phyloP scores from a whole-genome alignment of 2,113 vertebrate species.

The Axis porcinus region DNA sequence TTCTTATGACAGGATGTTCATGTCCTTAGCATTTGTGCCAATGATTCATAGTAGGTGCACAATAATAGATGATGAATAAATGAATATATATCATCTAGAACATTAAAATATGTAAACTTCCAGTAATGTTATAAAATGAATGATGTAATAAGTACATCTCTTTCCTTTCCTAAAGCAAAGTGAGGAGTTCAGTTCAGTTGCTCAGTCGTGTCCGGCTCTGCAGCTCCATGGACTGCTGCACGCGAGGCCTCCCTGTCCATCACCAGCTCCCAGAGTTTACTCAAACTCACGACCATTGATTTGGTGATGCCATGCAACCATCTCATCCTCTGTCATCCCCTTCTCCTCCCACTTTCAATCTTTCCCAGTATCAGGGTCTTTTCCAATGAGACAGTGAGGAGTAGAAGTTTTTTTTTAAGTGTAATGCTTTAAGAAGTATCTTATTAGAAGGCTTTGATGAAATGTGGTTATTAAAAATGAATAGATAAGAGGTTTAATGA shows the following conservation, averaged over 20 bases:
- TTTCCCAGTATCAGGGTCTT: background rate
- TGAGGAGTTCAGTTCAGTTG: background rate
- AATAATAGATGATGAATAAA: background rate
- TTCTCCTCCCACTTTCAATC: background rate
- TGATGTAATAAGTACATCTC: background rate
- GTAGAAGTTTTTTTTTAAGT: background rate
- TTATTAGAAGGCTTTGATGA: background rate
- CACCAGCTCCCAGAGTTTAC: background rate
- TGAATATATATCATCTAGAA: background rate
- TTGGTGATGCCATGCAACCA: background rate
- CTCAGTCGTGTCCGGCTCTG: background rate
- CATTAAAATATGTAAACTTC: background rate
- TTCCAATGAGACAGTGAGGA: background rate
- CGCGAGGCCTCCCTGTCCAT: background rate
- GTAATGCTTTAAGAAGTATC: background rate
- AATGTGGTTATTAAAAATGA: background rate
- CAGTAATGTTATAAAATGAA: background rate
- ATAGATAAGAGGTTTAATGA: background rate
- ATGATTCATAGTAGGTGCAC: background rate
- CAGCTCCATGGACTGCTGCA: background rate
- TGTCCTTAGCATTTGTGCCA: background rate
- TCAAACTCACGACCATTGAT: background rate
- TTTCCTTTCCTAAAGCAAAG: slow-evolving; percentile 3
- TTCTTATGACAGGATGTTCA: background rate
- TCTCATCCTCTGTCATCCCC: background rate